Percentiles rank a stretch among this genome's conserved stretches.
phyloP scores from a whole-genome alignment of 2,797 vertebrate species.

The Arrhamphus sclerolepis region DNA sequence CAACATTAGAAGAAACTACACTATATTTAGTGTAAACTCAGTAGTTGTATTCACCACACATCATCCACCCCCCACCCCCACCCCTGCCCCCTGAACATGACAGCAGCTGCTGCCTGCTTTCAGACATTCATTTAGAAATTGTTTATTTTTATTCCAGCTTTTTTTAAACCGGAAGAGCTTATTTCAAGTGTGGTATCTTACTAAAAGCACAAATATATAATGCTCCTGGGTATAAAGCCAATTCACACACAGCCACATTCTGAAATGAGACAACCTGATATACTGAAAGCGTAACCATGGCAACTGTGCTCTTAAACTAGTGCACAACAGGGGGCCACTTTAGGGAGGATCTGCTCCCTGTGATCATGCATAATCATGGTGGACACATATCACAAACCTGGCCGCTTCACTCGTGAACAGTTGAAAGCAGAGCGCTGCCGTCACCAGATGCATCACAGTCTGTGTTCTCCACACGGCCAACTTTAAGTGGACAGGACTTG shows the following conservation, averaged over 20 bases:
- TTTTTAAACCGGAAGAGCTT: background rate
- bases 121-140: background rate
- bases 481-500: background rate
- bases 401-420: constrained; percentile 25
- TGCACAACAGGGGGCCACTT: constrained; percentile 19
- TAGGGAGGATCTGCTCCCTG: constrained; percentile 27
- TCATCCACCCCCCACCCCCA: background rate
- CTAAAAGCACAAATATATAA: constrained; percentile 28
- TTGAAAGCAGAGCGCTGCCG: constrained; percentile 8
- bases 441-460: constrained; percentile 8
- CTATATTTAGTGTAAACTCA: background rate
- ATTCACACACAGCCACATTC: constrained; percentile 20
- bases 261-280: constrained; percentile 48
- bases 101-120: background rate
- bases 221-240: constrained; percentile 13
- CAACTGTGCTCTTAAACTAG: constrained; percentile 52
- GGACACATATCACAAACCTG: constrained; percentile 27
- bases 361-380: constrained; percentile 42
- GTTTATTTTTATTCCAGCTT: background rate
- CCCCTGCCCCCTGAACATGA: background rate
- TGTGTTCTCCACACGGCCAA: background rate
- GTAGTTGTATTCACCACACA: background rate
- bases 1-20: constrained; percentile 4
- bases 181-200: constrained; percentile 11
- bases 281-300: constrained; percentile 70